phyloP scores from a whole-genome alignment of 2,113 vertebrate species.

The Orthochromis indermauri region DNA sequence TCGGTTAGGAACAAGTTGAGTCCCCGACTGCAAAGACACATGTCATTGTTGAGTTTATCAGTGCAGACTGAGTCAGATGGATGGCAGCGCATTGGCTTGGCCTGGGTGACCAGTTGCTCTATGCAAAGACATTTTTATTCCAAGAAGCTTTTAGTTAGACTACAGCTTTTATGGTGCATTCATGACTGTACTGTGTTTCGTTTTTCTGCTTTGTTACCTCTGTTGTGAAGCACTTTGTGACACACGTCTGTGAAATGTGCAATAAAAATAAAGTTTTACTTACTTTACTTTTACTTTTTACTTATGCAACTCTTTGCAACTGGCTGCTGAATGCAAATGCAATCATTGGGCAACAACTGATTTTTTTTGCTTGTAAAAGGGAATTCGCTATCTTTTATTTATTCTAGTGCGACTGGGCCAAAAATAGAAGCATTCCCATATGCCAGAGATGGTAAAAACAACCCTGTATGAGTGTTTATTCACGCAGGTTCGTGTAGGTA shows the following conservation, averaged over 20 bases:
- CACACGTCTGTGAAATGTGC: neutral
- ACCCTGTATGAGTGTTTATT: neutral
- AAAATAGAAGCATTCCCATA: neutral
- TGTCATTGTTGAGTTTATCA: neutral
- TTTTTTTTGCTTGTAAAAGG: neutral
- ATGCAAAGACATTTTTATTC: neutral
- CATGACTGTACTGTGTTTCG: neutral
- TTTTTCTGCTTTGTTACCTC: neutral
- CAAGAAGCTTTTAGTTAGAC: neutral
- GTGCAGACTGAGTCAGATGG: neutral
- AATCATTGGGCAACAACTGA: neutral
- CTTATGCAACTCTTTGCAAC: neutral
- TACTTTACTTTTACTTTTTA: neutral
- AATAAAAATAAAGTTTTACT: neutral
- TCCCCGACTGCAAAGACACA: neutral
- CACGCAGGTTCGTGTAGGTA: neutral
- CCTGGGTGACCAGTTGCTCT: neutral
- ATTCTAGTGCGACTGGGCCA: neutral
- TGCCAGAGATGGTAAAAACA: neutral
- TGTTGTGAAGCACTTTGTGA: neutral
- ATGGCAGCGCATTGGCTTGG: neutral
- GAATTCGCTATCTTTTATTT: neutral
- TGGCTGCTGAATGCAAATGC: neutral
- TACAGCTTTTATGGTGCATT: neutral
- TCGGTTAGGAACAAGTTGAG: neutral